Evolutionary conservation across 2,113 vertebrate species (phyloP).

Genomic region (Tonatia bakeri): DNA sequence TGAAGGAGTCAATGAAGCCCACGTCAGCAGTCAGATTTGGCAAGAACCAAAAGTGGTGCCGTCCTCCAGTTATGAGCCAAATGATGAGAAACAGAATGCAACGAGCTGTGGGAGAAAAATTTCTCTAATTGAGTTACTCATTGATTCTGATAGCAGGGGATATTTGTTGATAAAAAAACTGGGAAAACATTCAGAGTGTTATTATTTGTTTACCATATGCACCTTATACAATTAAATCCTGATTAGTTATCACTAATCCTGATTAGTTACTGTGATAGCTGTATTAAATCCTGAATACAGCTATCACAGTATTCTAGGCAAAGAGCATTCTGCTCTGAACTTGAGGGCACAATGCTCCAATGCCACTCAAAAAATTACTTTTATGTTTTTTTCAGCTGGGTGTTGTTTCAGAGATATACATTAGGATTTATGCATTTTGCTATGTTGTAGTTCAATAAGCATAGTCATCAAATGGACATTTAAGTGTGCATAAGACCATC

Average conservation of each 20-base stretch:
- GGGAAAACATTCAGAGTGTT: background rate
- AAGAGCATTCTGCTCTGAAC: background rate
- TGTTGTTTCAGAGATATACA: background rate
- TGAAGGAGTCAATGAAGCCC: constrained; percentile 98
- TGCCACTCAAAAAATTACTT: background rate
- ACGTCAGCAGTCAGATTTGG: constrained; percentile 98
- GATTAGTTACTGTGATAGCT: too few relatives aligned
- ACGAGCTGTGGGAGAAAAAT: constrained; percentile 84
- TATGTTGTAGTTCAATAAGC: background rate
- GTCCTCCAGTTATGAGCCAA: constrained; percentile 96
- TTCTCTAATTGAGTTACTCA: background rate
- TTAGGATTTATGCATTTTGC: background rate
- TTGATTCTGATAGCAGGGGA: background rate
- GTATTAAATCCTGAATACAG: background rate
- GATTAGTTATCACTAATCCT: background rate
- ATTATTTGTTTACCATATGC: background rate
- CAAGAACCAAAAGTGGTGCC: constrained; percentile 99
- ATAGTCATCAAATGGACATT: background rate
- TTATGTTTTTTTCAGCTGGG: background rate
- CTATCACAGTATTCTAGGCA: background rate
- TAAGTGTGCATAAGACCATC: background rate
- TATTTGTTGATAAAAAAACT: background rate
- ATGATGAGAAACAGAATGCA: constrained; percentile 99
- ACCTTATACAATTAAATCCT: constrained; percentile 19
- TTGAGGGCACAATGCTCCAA: background rate